These are phyloP conservation scores for Eclectus roratus DNA, from an alignment of 2,113 vertebrate genomes.

Conservation along the genomic window DNA sequence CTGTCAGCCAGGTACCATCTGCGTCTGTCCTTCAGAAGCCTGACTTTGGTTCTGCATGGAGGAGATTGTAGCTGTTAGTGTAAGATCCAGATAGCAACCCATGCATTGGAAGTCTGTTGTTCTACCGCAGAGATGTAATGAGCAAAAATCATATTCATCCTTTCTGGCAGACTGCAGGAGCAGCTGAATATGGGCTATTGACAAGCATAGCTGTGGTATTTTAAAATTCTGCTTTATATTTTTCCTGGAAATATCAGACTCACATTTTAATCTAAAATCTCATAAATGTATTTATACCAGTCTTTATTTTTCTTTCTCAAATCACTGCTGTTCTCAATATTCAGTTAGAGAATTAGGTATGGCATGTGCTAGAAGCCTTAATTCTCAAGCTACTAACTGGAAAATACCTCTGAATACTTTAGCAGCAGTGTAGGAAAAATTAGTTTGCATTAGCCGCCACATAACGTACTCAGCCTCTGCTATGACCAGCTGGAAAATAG, in stretches of 20 bases:
- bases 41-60: neutral
- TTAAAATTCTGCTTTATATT: neutral
- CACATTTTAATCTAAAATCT: conserved; percentile 31
- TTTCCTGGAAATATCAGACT: conserved; percentile 12
- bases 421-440: neutral
- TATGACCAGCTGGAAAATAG: neutral
- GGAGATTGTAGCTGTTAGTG: neutral
- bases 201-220: neutral
- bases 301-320: conserved; percentile 8
- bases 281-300: neutral
- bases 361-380: neutral
- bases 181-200: neutral
- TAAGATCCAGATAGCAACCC: neutral
- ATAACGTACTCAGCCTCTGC: neutral
- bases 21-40: neutral
- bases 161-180: neutral
- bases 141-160: neutral
- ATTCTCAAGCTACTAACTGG: neutral
- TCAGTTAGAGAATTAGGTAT: neutral
- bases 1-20: neutral
- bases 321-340: neutral
- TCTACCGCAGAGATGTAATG: neutral
- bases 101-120: neutral
- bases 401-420: neutral
- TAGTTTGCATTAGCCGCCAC: neutral